A percentile compares a stretch with the other conserved stretches of the same genome.
These are phyloP conservation scores for Itoplectis maculator DNA, from an alignment of 2,888 invertebrate genomes.

Conservation along the genomic window DNA sequence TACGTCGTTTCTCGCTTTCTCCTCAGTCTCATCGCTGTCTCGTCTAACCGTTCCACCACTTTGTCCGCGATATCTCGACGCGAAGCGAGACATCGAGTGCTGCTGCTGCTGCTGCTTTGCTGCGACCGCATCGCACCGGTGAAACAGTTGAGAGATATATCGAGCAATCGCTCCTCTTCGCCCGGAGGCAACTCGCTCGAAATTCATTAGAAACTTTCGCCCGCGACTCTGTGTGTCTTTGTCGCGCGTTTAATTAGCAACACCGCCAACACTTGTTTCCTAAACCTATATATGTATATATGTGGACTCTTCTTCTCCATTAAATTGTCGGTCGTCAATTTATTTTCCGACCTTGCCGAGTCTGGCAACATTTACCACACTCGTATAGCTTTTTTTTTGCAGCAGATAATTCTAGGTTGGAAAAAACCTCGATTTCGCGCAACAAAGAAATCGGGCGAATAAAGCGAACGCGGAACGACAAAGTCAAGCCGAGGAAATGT, in stretches of 20 bases:
- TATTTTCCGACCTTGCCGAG: constrained; percentile 33
- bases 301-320: constrained; percentile 17
- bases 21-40: constrained; percentile 34
- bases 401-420: too few species aligned
- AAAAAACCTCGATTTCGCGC: constrained; percentile 1
- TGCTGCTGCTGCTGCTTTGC: too few species aligned
- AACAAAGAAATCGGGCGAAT: constrained; percentile 53
- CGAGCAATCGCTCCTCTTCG: constrained; percentile 64
- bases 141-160: constrained; percentile 45
- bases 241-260: constrained; percentile 59
- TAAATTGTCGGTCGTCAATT: constrained; percentile 42
- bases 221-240: constrained; percentile 34
- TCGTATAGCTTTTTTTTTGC: background rate
- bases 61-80: constrained; percentile 30
- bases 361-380: background rate
- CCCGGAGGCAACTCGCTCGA: constrained; percentile 43
- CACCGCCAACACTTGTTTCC: constrained; percentile 38
- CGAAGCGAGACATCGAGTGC: constrained; percentile 29
- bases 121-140: constrained; percentile 25
- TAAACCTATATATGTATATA: background rate
- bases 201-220: constrained; percentile 66
- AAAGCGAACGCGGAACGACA: constrained; percentile 33
- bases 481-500: constrained; percentile 41
- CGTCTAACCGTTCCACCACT: constrained; percentile 43
- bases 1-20: constrained; percentile 56